phyloP scores from a whole-genome alignment of 2,797 vertebrate species.

The Lutjanus argentimaculatus region DNA sequence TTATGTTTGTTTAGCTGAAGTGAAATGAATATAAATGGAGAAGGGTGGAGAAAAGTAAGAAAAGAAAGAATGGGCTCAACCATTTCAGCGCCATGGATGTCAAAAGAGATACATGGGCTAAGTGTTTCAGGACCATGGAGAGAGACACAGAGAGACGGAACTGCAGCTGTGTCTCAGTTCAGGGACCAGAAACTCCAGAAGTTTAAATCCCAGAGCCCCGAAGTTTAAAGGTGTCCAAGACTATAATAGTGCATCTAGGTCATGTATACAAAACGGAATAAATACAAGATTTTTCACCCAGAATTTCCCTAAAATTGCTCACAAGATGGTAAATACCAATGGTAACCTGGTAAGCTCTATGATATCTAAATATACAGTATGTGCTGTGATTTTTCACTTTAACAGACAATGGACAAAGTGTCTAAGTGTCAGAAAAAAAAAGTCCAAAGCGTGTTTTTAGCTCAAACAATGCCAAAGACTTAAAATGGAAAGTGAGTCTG shows the following conservation, averaged over 20 bases:
- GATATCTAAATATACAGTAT: not conserved
- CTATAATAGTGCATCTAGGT: not conserved
- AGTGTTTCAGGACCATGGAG: slow-evolving; percentile 9
- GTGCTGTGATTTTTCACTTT: not conserved
- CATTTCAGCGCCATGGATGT: not conserved
- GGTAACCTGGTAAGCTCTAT: not conserved
- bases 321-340: not conserved
- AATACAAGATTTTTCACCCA: not conserved
- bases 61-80: not conserved
- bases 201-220: not conserved
- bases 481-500: not conserved
- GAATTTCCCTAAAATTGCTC: not conserved
- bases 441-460: no score
- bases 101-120: not conserved
- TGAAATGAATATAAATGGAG: not conserved
- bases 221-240: not conserved
- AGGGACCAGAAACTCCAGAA: not conserved
- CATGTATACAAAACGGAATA: not conserved
- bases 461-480: not conserved
- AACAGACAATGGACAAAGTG: not conserved
- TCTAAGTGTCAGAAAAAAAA: not conserved
- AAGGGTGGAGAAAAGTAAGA: not conserved
- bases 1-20: not conserved
- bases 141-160: not conserved
- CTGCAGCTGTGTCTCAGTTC: not conserved